These are phyloP conservation scores for Pseudopipra pipra DNA, from an alignment of 2,113 vertebrate species.

Conservation along the genomic window DNA sequence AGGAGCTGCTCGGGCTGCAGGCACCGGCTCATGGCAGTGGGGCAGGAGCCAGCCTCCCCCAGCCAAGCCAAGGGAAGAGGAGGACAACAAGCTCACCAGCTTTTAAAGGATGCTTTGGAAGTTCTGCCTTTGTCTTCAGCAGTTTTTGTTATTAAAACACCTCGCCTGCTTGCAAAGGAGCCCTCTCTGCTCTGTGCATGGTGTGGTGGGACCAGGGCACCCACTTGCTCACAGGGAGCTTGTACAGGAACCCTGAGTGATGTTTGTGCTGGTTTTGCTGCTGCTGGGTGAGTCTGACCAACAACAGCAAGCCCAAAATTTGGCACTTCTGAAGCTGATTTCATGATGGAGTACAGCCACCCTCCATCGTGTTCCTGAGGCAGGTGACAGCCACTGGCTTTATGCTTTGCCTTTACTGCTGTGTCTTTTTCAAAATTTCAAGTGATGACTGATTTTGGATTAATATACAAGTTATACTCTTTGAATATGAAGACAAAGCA, in stretches of 20 bases:
- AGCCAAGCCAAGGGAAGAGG: fast-evolving
- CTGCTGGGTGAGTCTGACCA: neutral
- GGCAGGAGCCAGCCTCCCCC: neutral
- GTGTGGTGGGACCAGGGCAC: neutral
- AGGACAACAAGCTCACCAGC: neutral
- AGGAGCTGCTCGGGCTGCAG: neutral
- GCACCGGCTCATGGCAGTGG: fast-evolving
- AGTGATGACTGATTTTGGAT: neutral
- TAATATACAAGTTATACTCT: neutral
- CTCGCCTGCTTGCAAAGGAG: neutral
- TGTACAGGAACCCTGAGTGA: neutral
- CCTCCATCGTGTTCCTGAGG: fast-evolving
- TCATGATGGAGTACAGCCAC: neutral
- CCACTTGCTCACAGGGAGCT: neutral
- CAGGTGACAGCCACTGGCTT: neutral
- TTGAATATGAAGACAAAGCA: neutral
- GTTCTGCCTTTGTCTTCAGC: neutral
- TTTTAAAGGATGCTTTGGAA: neutral
- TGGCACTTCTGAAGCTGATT: neutral
- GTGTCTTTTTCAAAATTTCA: neutral
- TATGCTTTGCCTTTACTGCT: neutral
- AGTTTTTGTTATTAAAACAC: neutral
- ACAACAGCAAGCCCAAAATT: neutral
- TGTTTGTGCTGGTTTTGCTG: neutral
- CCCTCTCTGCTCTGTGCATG: fast-evolving